Conservation (phyloP, 2,888 invertebrate genomes). For the Labia minor region DNA sequence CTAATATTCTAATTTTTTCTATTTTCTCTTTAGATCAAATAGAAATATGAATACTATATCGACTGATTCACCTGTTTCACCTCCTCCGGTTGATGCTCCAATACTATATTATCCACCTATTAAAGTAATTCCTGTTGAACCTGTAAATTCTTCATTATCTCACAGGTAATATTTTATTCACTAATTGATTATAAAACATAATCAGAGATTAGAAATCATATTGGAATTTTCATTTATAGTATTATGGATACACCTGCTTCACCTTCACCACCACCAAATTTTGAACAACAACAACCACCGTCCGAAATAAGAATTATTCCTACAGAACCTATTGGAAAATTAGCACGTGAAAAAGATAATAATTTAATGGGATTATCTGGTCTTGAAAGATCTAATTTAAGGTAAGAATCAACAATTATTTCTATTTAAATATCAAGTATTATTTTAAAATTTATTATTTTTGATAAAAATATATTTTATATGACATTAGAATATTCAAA, state of each 20-base stretch:
- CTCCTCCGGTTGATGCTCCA: neutral
- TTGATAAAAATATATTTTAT: no score
- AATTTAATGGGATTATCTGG: neutral
- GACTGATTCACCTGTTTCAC: neutral
- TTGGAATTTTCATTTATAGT: neutral
- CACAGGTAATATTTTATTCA: neutral
- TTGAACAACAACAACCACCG: neutral
- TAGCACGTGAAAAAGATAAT: neutral
- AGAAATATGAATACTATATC: neutral
- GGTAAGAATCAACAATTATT: no score
- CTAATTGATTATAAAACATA: no score
- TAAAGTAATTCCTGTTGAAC: neutral
- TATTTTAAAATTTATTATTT: no score
- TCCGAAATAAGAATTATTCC: neutral
- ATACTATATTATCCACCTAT: neutral
- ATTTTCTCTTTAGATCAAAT: neutral
- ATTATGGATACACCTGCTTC: conserved; percentile 5
- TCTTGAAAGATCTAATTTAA: neutral
- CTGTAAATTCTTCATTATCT: neutral
- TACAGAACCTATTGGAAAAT: neutral
- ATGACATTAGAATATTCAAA: no score
- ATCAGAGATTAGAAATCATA: no score
- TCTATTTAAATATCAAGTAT: no score
- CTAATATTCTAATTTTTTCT: neutral
- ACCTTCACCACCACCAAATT: neutral